Percentiles rank a stretch among this genome's conserved stretches.
Conservation (phyloP, 2,797 vertebrate genomes). For the Anisognathus igniventris region DNA sequence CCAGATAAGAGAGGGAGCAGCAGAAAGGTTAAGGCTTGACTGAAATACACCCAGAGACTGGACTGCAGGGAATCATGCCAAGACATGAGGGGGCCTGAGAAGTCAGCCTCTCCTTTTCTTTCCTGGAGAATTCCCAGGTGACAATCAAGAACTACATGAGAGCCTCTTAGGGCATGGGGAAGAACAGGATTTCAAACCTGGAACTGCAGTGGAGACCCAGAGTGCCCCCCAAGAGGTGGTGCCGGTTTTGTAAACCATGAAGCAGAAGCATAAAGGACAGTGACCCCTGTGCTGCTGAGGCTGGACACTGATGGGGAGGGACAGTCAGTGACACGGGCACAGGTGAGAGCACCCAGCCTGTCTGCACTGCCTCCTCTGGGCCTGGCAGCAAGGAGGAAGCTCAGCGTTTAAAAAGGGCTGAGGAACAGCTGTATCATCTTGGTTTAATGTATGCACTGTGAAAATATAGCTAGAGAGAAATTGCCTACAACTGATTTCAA, state of each 20-base stretch:
- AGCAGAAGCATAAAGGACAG: neutral
- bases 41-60: neutral
- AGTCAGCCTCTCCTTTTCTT: neutral
- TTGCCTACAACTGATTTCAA: neutral
- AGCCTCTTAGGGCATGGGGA: neutral
- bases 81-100: no score
- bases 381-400: neutral
- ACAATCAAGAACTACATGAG: neutral
- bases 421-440: neutral
- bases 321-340: accelerated
- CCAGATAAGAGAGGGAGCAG: neutral
- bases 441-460: neutral
- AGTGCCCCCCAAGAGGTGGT: neutral
- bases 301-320: neutral
- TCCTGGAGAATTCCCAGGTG: neutral
- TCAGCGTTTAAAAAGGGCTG: neutral
- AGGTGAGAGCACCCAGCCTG: accelerated
- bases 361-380: neutral
- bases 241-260: neutral
- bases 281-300: neutral
- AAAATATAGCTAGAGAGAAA: neutral
- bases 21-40: neutral
- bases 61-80: neutral
- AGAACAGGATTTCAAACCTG: neutral
- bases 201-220: neutral